Conservation (phyloP, 2,113 vertebrate species). For the Sceloporus tristichus region DNA sequence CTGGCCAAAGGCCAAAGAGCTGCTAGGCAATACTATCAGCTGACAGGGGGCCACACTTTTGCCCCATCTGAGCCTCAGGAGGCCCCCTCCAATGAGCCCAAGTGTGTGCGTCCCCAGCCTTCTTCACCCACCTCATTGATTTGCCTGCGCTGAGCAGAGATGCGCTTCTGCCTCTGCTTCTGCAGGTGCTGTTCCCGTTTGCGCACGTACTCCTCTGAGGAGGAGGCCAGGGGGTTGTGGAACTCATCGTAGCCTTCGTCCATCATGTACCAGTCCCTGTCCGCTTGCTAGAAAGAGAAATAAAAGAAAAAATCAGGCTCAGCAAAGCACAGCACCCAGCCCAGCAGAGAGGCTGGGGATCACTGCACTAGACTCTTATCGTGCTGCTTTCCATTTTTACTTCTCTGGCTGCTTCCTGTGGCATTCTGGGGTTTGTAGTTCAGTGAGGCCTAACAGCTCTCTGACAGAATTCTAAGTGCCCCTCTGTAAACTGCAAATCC, state of each 20-base stretch:
- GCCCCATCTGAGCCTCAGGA: not conserved
- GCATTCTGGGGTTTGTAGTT: no score
- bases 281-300: constrained; percentile 87
- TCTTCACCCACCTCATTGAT: constrained; percentile 91
- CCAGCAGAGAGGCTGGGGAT: no score
- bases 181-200: constrained; percentile 96
- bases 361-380: no score
- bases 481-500: no score
- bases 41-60: not conserved
- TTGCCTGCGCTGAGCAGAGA: constrained; percentile 95
- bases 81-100: not conserved
- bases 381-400: no score
- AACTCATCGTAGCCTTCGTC: constrained; percentile 97
- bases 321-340: not conserved
- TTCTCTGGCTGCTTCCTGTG: no score
- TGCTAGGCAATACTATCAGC: not conserved
- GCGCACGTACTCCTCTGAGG: constrained; percentile 93
- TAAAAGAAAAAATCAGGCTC: not conserved
- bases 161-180: constrained; percentile 97
- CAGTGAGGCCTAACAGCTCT: no score
- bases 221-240: constrained; percentile 93
- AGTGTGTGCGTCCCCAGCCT: not conserved
- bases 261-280: constrained; percentile 99
- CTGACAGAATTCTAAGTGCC: no score
- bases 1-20: not conserved